Evolutionary conservation across 2,888 invertebrate genomes (phyloP), one percentile per base, ranked within the genome.

Genomic region (Lasioglossum figueresi): DNA sequence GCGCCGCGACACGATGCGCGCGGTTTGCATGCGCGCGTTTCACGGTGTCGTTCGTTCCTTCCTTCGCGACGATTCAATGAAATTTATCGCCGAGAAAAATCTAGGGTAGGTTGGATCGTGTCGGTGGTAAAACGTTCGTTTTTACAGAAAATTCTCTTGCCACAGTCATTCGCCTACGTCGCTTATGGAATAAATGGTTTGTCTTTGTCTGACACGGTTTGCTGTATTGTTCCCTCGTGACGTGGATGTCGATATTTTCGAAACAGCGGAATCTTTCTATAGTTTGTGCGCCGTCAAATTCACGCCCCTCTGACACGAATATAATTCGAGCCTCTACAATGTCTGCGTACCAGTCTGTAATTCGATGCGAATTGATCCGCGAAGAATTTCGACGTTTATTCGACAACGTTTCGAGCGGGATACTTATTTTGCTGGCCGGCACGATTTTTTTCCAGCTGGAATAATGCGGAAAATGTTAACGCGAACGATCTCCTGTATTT

Each of bases 1-100:
- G 70, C 52, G n/a, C 27, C 43, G 77, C 23, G 71, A 27, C 16
- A 31, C 45, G 72, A 1, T n/a, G 1, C 6, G 59, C 59, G 5
- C 27, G 27, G 45, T 72, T 43, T 77, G 34, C 66, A 31, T 80
- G 68, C 76, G 68, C 56, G 56, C 12, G 48, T 76, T 75, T 76
- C 72, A 80, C 70, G n/a, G 23, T 72, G n/a, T 12, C 78, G 52
- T 73, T 45, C 63, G 52, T 71, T 52, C 48, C 27, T 68, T 31
- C 23, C 27, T 52, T 27, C 12, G 10, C 68, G 43, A 10, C 48
- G 70, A 37, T n/a, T 66, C 84, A 76, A 72, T 75, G 71, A 79
- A 52, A 31, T 52, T 48, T 23, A 73, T 31, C 52, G 48, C 19
- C 12, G 19, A 19, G 72, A 31, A 31, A 31, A 72, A 23, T 31